Base-by-base conservation (phyloP, 2,113 vertebrate species). In the Halichoerus grypus region DNA sequence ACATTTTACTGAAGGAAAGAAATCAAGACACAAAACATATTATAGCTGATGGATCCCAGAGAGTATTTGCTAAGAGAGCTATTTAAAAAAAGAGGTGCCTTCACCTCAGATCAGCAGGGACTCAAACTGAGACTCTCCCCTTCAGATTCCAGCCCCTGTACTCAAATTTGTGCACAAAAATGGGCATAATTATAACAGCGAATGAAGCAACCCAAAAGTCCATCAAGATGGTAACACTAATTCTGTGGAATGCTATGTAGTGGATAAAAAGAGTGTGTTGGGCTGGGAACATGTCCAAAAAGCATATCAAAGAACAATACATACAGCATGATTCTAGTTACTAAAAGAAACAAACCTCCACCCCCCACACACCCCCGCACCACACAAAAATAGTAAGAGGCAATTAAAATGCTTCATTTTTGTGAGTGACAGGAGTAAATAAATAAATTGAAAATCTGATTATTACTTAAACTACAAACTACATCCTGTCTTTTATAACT, bases 1-100 rank as follows among this genome's bases (percentile, higher is more conserved):
- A 93, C 36, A 69, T 39, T 76, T 83, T 31, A 83, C 2, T 36
- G 42, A 77, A 53, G 16, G 55, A 85, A 91, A 93, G 71, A 93
- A 86, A 65, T 89, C 13, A 65, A 95, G 46, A 94, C 26, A 88
- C 6, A 59, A 86, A 39, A 67, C 1, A 15, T 11, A 36, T 49
- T 71, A 63, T 5, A 82, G 22, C 14, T 72, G 46, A 69, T 49
- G 28, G 8, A 21, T 24, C 22, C 53, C 21, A 7, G 26, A 74
- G 18, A 81, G 18, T 76, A 10, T 69, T 31, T 72, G 9, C 36
- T 51, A 76, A 94, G 19, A 31, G 18, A 49, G 9, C 49, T 55
- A 53, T 69, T 82, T 22, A 49, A 51, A 81, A 77, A 80, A 24
- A 92, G 74, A 65, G 14, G 59, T 28, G 4, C 26, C 74, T 18